Base-by-base conservation (phyloP, 2,797 vertebrate genomes). In the Aselliscus stoliczkanus region DNA sequence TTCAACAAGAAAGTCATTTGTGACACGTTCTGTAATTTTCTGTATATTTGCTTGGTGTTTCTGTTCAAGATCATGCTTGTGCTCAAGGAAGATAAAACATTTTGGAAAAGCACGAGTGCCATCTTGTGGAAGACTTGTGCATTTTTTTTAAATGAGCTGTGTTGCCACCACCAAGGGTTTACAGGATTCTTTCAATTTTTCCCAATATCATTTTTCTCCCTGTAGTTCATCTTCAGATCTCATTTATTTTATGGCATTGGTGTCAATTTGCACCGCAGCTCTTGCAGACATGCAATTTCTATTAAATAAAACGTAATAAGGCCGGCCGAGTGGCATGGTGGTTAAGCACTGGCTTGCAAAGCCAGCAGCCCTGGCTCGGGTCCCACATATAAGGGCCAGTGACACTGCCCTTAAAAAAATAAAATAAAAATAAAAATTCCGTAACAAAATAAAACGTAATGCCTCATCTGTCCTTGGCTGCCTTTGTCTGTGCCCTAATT, bases 61-160 rank as follows among this genome's bases (percentile, higher is more conserved):
- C 44, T 75, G 7, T 64, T 92, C 50, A 86, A 79, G 25, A 44
- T 77, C 44, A 29, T 1, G 27, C 23, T n/a, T 54, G 47, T 39
- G 39, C 6, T 7, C 25, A 65, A n/a, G 69, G 37, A 44, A 34
- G 73, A 29, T 27, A 60, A 50, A 80, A 34, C 27, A 5, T 37
- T 95, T 97, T 81, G 65, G 87, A 90, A 88, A 86, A 39, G 94
- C 90, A 65, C 93, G 87, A 37, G 84, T 81, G 97, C 98, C 98
- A 98, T 81, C 98, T 98, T 95, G 98, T 97, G 98, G 97, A 79
- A 42, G 2, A 23, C 94, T 64, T 11, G 5, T 50, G 5, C 56
- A 80, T 52, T 79, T 58, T 15, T 54, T 80, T 69, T 37, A 21
- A 85, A 88, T 76, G 2, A 4, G 23, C 50, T 0, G 27, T 2